phyloP scores from a whole-genome alignment of 2,888 invertebrate species.

The Anaspis maculata region DNA sequence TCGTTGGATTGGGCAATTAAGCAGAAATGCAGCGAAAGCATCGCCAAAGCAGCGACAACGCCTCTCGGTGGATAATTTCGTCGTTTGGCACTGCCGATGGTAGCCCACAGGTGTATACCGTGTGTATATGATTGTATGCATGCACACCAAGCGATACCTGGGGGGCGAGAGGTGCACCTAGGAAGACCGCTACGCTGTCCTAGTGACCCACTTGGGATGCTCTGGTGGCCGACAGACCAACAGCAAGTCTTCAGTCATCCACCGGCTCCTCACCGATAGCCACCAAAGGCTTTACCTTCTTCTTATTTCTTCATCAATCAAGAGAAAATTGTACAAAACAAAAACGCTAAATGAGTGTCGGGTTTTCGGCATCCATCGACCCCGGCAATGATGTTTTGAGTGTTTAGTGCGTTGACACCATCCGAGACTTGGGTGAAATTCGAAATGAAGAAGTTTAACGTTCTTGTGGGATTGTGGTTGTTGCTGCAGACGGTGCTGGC shows the following conservation, averaged over 20 bases:
- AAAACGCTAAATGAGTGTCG: conserved; percentile 3
- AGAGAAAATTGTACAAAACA: conserved; percentile 10
- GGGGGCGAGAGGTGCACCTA: conserved; percentile 28
- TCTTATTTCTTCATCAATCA: too few species aligned
- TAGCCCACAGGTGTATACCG: conserved; percentile 17
- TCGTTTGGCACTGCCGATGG: conserved; percentile 4
- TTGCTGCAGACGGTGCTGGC: conserved; percentile 22
- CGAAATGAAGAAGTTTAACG: conserved; percentile 27
- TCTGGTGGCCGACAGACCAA: conserved; percentile 41
- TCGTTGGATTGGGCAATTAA: too few species aligned
- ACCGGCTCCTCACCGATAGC: conserved; percentile 24
- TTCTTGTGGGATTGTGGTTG: conserved; percentile 29
- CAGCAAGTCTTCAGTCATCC: conserved; percentile 32
- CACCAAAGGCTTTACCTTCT: conserved; percentile 21
- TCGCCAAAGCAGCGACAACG: too few species aligned
- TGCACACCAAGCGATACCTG: too few species aligned
- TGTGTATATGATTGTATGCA: too few species aligned
- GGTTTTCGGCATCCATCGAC: conserved; percentile 3
- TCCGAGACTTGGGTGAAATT: background rate
- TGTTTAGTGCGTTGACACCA: too few species aligned
- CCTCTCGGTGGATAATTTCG: conserved; percentile 11
- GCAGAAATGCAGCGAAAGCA: too few species aligned
- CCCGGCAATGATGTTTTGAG: too few species aligned
- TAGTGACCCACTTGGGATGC: conserved; percentile 41
- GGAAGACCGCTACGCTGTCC: conserved; percentile 41